These are phyloP conservation scores for Cephus cinctus DNA, from an alignment of 1,140 invertebrate genomes.

Conservation along the genomic window DNA sequence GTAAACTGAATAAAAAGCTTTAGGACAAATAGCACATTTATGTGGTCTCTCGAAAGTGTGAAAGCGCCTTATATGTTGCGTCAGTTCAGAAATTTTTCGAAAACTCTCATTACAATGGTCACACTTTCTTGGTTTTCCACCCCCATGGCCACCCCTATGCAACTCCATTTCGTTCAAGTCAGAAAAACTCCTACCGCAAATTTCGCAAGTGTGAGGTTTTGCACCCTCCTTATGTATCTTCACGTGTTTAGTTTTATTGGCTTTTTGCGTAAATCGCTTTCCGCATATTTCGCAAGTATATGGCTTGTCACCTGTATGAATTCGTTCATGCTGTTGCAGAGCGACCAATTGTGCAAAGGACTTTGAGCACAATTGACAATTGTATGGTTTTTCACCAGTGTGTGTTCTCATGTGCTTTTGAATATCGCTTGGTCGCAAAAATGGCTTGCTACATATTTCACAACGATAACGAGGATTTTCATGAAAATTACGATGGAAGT, in stretches of 20 bases:
- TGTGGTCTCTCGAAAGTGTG: conserved; percentile 26
- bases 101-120: conserved; percentile 19
- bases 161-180: conserved; percentile 20
- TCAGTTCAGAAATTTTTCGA: conserved; percentile 19
- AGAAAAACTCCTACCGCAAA: conserved; percentile 29
- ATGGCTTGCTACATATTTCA: conserved; percentile 52
- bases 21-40: conserved; percentile 20
- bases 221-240: conserved; percentile 22
- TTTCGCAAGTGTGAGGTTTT: conserved; percentile 28
- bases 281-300: conserved; percentile 62
- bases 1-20: conserved; percentile 20
- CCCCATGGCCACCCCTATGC: conserved; percentile 20
- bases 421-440: conserved; percentile 38
- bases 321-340: conserved; percentile 65
- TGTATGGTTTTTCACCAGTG: conserved; percentile 47
- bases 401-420: conserved; percentile 62
- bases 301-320: conserved; percentile 64
- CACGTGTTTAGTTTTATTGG: conserved; percentile 40
- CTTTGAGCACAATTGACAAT: conserved; percentile 55
- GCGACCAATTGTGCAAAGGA: conserved; percentile 64
- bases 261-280: conserved; percentile 67
- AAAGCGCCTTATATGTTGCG: conserved; percentile 15
- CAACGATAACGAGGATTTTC: conserved; percentile 31
- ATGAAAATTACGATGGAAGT: conserved; percentile 22
- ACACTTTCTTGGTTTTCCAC: conserved; percentile 20